phyloP scores from a whole-genome alignment of 30 jellyfish, hydroid and myxozoan species.

The Aurelia sp. region DNA sequence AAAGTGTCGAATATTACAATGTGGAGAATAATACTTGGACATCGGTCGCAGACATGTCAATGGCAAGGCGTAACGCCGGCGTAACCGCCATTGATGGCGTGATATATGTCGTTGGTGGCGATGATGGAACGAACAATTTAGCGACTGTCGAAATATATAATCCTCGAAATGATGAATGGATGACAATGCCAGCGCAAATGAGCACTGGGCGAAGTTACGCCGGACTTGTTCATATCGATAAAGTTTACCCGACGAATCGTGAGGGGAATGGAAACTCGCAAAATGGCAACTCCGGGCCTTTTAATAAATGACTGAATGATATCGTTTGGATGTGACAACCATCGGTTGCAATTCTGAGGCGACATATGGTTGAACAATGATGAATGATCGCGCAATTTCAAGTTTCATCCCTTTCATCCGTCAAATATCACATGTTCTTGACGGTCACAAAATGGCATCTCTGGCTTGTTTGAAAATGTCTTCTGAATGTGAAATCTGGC shows the following conservation, averaged over 20 bases:
- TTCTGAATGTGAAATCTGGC: too few relatives aligned
- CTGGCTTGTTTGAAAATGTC: too few relatives aligned
- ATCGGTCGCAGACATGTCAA: conserved; percentile 91
- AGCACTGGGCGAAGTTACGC: conserved; percentile 99
- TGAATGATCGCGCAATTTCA: too few relatives aligned
- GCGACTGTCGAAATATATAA: conserved; percentile 92
- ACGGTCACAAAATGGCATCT: too few relatives aligned
- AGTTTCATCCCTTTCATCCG: too few relatives aligned
- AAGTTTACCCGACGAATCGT: conserved; percentile 69
- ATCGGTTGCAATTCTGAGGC: too few relatives aligned
- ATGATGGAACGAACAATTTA: conserved; percentile 92
- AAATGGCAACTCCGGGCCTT: neutral
- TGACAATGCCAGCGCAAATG: conserved; percentile 92
- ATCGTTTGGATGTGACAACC: too few relatives aligned
- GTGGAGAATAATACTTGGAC: conserved; percentile 95
- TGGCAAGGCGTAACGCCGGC: conserved; percentile 99
- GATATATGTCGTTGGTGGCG: conserved; percentile 97
- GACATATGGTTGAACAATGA: too few relatives aligned
- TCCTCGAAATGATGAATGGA: conserved; percentile 95
- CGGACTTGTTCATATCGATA: conserved; percentile 96
- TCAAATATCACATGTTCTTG: too few relatives aligned
- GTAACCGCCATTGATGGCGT: conserved; percentile 93
- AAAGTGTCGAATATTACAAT: conserved; percentile 91
- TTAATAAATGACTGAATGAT: neutral
- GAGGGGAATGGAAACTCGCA: conserved; percentile 25